A percentile compares a stretch with the other conserved stretches of the same genome.
Evolutionary conservation across 2,113 vertebrate species (phyloP).

Genomic region (Cettia cetti): DNA sequence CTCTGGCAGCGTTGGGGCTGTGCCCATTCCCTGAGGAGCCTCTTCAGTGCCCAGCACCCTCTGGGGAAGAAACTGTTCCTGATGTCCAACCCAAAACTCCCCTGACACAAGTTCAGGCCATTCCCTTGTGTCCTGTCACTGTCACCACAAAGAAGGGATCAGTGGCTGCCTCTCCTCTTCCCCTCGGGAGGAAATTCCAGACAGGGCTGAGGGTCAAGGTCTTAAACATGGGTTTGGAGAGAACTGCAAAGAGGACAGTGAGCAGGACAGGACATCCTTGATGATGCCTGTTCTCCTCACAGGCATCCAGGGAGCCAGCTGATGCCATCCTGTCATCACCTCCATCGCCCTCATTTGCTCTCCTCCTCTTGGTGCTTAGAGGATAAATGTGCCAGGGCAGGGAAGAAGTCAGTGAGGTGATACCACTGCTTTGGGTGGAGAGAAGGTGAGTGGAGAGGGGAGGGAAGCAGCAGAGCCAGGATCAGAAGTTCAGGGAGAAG

Average conservation of each 20-base stretch:
- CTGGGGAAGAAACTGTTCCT: neutral
- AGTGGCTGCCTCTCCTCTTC: neutral
- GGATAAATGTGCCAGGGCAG: neutral
- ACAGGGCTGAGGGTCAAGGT: neutral
- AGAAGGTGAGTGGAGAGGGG: neutral
- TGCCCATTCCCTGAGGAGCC: neutral
- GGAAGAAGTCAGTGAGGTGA: neutral
- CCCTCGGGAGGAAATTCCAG: neutral
- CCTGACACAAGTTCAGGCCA: neutral
- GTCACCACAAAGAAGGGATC: neutral
- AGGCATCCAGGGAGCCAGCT: neutral
- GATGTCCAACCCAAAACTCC: neutral
- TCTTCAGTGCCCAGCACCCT: fast-evolving
- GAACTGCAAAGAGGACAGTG: neutral
- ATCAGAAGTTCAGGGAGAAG: neutral
- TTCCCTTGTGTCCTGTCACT: neutral
- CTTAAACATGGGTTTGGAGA: neutral
- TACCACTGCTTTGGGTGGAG: neutral
- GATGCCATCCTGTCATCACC: neutral
- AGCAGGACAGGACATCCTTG: neutral
- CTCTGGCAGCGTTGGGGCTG: neutral
- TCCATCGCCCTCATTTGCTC: neutral
- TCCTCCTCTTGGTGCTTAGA: neutral
- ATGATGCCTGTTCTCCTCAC: neutral
- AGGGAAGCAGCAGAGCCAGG: neutral